Base-by-base conservation (phyloP, 2,888 invertebrate genomes). In the Clitarchus hookeri region DNA sequence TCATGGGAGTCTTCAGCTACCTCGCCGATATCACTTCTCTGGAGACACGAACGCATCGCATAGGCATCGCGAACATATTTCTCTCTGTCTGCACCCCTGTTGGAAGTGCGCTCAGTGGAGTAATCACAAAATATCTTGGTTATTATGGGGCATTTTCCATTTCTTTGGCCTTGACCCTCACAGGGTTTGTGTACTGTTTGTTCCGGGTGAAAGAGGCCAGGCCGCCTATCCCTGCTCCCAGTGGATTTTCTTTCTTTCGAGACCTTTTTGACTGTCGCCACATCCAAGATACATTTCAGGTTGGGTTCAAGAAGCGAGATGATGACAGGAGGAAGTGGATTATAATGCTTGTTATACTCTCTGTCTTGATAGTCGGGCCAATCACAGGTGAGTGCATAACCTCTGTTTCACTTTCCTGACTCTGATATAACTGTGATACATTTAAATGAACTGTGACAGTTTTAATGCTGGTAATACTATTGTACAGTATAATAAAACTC, bases 1-100 rank as follows among this genome's bases (percentile, higher is more conserved):
- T 97, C 89, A 97, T 97, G 96, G 96, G 96, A 36, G 95, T 97
- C 88, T 96, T 98, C 92, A 96, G 97, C 91, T 98, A 97, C 90
- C 95, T 98, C 25, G 92, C 94, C 89, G 94, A 94, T 86, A 92
- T 94, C 11, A 93, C 94, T 0, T 91, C 91, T 87, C 91, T 92
- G 36, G 91, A 93, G 88, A 91, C 91, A 0, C 92, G 94, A 87
- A 95, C 95, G 0, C 92, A 93, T 80, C 91, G 95, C 88, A 93
- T 95, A 0, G 94, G 94, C 0, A 91, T 95, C 13, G 92, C 93
- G 6, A 94, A 94, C 89, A 91, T 94, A n/a, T 94, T 94, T 90
- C 90, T 93, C 89, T 94, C 94, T 82, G 91, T 94, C 16, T 94
- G 94, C 0, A 91, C 93, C 26, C 93, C 94, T 0, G 89, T 94